Evolutionary conservation across 2,888 invertebrate species (phyloP).

Genomic region (Lissocephala sabroskyi): DNA sequence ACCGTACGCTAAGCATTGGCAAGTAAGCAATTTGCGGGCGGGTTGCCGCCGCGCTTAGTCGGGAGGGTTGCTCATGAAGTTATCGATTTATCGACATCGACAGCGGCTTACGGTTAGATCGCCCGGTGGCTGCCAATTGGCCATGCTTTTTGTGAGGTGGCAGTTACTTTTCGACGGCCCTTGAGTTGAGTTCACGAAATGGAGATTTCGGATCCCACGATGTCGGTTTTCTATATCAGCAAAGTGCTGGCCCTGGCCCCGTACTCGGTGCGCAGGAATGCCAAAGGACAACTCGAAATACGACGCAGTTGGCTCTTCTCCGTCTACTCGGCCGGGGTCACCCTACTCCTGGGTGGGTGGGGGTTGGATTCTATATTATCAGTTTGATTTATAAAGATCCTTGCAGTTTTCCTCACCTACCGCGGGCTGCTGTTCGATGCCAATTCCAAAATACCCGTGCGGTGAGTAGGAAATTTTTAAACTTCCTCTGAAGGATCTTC

Average conservation of each 20-base stretch:
- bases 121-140: too few species aligned
- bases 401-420: constrained; percentile 67
- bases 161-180: too few species aligned
- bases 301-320: constrained; percentile 61
- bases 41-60: too few species aligned
- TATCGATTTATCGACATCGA: too few species aligned
- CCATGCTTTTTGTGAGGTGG: too few species aligned
- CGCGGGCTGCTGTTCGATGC: constrained; percentile 69
- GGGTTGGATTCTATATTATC: background rate
- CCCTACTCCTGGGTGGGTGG: constrained; percentile 53
- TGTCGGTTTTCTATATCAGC: constrained; percentile 68
- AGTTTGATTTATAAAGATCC: constrained; percentile 3
- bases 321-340: constrained; percentile 51
- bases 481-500: background rate
- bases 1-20: constrained; percentile 29
- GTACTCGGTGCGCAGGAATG: constrained; percentile 53
- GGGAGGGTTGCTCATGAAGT: too few species aligned
- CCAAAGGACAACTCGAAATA: constrained; percentile 59
- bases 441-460: constrained; percentile 67
- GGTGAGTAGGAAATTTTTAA: constrained; percentile 59
- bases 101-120: too few species aligned
- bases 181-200: too few species aligned
- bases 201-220: constrained; percentile 68
- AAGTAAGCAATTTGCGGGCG: too few species aligned
- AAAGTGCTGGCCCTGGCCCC: constrained; percentile 69